These are phyloP conservation scores for Geopemphigus sp. DNA, from an alignment of 1,140 invertebrate species.

Conservation along the genomic window DNA sequence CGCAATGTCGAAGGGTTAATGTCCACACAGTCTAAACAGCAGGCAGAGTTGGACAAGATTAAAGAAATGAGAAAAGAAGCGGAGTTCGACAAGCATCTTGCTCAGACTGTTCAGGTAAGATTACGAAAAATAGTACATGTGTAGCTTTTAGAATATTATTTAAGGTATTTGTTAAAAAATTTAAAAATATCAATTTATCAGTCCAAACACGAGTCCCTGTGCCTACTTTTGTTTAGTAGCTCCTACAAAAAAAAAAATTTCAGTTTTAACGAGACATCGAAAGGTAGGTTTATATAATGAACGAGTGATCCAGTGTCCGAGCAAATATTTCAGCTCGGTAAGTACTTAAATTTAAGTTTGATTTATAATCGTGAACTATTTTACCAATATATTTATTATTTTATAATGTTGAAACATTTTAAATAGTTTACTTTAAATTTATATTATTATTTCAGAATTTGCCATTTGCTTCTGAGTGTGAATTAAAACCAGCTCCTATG, in stretches of 20 bases:
- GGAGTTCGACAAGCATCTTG: constrained; percentile 76
- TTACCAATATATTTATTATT: background rate
- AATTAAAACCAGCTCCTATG: constrained; percentile 60
- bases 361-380: background rate
- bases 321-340: constrained; percentile 22
- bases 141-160: constrained; percentile 29
- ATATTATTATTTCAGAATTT: constrained; percentile 59
- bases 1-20: constrained; percentile 64
- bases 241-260: constrained; percentile 46
- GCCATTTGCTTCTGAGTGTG: constrained; percentile 68
- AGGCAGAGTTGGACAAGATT: constrained; percentile 61
- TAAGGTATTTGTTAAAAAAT: constrained; percentile 25
- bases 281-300: constrained; percentile 47
- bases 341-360: constrained; percentile 42
- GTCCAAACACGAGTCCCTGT: constrained; percentile 49
- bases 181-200: background rate
- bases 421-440: background rate
- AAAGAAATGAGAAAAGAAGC: constrained; percentile 73
- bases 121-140: constrained; percentile 15
- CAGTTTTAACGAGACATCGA: constrained; percentile 13
- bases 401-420: background rate
- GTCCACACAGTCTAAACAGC: constrained; percentile 55
- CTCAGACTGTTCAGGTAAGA: constrained; percentile 65
- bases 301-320: constrained; percentile 46
- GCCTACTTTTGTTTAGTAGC: constrained; percentile 47